These are phyloP conservation scores for Cyclopterus lumpus DNA, from an alignment of 2,797 vertebrate genomes.

Conservation along the genomic window DNA sequence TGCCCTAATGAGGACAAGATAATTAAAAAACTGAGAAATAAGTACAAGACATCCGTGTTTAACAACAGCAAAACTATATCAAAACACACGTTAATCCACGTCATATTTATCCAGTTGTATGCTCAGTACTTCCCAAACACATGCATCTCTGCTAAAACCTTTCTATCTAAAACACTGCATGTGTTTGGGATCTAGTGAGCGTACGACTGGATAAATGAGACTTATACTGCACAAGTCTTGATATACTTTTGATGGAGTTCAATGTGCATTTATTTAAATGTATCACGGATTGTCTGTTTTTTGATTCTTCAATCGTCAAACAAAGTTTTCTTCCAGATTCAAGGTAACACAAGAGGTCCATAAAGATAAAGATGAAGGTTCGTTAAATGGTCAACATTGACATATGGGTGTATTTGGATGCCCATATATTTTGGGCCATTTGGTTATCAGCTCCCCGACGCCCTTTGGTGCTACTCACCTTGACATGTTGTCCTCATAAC, in stretches of 20 bases:
- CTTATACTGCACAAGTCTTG: neutral
- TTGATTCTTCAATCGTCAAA: neutral
- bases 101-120: neutral
- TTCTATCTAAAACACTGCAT: neutral
- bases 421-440: slow-evolving; percentile 4
- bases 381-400: neutral
- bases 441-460: neutral
- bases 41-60: neutral
- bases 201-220: neutral
- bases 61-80: neutral
- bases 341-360: neutral
- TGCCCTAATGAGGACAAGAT: neutral
- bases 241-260: neutral
- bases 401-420: neutral
- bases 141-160: neutral
- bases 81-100: neutral
- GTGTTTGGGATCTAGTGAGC: neutral
- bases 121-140: neutral
- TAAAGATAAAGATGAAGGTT: neutral
- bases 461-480: slow-evolving; percentile 84
- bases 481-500: slow-evolving; percentile 88
- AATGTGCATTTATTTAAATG: neutral
- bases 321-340: neutral
- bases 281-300: neutral
- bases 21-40: neutral